A percentile compares a stretch with the other conserved stretches of the same genome.
Conservation (phyloP, 2,888 invertebrate species). For the Nephrotoma appendiculata region DNA sequence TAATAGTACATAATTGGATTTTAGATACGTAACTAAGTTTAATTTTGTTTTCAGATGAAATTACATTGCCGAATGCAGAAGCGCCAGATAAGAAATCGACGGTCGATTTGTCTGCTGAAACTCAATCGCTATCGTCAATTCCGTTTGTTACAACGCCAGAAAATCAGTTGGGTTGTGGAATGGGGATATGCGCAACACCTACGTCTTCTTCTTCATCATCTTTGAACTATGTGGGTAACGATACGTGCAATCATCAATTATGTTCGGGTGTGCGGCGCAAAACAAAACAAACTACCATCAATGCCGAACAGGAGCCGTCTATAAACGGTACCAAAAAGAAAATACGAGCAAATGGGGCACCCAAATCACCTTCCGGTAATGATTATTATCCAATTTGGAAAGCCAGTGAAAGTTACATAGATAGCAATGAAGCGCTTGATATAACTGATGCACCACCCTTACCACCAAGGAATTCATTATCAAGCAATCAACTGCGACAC, state of each 20-base stretch:
- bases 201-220: not conserved
- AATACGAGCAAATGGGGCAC: conserved; percentile 37
- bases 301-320: conserved; percentile 12
- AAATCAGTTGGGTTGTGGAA: not conserved
- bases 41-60: not conserved
- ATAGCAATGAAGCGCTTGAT: not conserved
- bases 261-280: conserved; percentile 11
- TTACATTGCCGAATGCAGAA: not conserved
- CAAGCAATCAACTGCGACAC: conserved; percentile 4
- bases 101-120: not conserved
- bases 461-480: conserved; percentile 40
- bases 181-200: not conserved
- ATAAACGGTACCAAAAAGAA: conserved; percentile 50
- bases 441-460: conserved; percentile 44
- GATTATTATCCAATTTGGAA: conserved; percentile 28
- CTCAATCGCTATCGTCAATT: not conserved
- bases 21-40: not conserved
- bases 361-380: conserved; percentile 34
- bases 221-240: not conserved
- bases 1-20: not conserved
- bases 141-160: not conserved
- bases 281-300: conserved; percentile 3
- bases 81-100: not conserved
- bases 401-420: conserved; percentile 30
- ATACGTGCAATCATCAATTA: not conserved